A percentile compares a stretch with the other conserved stretches of the same genome.
These are phyloP conservation scores for Spodoptera exigua DNA, from an alignment of 2,888 invertebrate species.

Conservation along the genomic window DNA sequence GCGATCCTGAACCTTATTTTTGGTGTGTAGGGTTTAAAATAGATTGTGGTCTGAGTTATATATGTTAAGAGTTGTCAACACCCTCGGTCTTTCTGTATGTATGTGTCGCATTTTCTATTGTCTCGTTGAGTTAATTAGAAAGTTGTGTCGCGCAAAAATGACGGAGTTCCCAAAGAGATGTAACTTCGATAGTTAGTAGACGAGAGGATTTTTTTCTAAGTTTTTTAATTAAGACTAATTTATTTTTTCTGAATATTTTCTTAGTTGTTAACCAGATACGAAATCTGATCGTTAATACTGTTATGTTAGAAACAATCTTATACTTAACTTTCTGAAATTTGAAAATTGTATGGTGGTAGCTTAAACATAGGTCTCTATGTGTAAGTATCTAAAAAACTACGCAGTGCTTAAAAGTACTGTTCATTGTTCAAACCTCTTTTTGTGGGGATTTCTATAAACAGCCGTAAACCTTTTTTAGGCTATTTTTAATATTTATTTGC, in stretches of 20 bases:
- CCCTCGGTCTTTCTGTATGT: slow-evolving; percentile 74
- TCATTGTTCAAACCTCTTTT: too few species aligned
- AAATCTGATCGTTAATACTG: too few species aligned
- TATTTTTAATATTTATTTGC: too few species aligned
- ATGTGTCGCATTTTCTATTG: slow-evolving; percentile 73
- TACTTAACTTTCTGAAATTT: too few species aligned
- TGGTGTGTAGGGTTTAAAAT: slow-evolving; percentile 49
- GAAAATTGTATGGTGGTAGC: too few species aligned
- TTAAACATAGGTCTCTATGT: too few species aligned
- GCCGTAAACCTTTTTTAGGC: too few species aligned
- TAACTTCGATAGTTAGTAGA: slow-evolving; percentile 38
- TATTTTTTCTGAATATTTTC: not conserved
- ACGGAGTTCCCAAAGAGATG: slow-evolving; percentile 48
- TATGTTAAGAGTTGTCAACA: slow-evolving; percentile 70
- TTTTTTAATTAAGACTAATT: slow-evolving; percentile 33
- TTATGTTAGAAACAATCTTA: too few species aligned
- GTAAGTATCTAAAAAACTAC: too few species aligned
- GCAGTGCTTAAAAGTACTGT: too few species aligned
- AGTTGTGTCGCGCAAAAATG: slow-evolving; percentile 70
- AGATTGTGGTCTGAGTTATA: slow-evolving; percentile 23
- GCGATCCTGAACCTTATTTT: slow-evolving; percentile 16
- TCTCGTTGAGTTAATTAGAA: slow-evolving; percentile 82
- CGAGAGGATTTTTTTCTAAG: slow-evolving; percentile 25
- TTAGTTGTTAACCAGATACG: slow-evolving; percentile 3
- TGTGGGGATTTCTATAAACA: too few species aligned